Base-by-base conservation (phyloP, 2,113 vertebrate species). In the Macquaria ambigua region DNA sequence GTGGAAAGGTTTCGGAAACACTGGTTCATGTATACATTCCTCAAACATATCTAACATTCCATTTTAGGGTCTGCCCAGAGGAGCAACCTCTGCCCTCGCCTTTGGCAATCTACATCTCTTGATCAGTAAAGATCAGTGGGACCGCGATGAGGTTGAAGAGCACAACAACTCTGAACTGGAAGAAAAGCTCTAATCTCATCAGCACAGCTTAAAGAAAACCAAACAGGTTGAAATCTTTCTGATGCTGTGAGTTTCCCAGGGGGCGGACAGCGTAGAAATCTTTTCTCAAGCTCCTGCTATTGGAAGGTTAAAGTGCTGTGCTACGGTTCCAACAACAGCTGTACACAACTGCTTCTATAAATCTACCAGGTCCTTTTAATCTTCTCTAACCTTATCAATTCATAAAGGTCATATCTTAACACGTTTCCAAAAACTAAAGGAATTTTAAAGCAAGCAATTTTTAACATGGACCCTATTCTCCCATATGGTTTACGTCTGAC, bases 121-220 rank as follows among this genome's bases (percentile, higher is more conserved):
- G 50, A 71, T 81, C 31, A 8, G 9, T 41, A 14, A 31, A 66
- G 73, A 89, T 78, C 81, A 81, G 71, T 3, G 34, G 53, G 46
- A 46, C 16, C 1, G 14, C 8, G 11, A 5, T 10, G 37, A 50
- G 58, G 66, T n/a, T 61, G 48, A 66, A 34, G 52, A 74, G 58
- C 43, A 59, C 7, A 59, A 72, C n/a, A 37, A 69, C 21, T 48
- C 43, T 8, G 39, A 52, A 58, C 41, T 72, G 77, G 66, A 68
- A 37, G 15, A 39, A 80, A 50, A 67, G 37, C 12, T 56, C 50
- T 83, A 89, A 92, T 86, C 82, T 81, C 34, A 78, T 83, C 71
- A 70, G 76, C 21, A 80, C 64, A 67, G 53, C n/a, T 53, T 86
- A 63, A 81, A 73, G 52, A 55, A 77, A 77, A 73, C 25, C 79